Conservation (phyloP, 2,113 vertebrate genomes). For the Pomatorhinus ruficollis region DNA sequence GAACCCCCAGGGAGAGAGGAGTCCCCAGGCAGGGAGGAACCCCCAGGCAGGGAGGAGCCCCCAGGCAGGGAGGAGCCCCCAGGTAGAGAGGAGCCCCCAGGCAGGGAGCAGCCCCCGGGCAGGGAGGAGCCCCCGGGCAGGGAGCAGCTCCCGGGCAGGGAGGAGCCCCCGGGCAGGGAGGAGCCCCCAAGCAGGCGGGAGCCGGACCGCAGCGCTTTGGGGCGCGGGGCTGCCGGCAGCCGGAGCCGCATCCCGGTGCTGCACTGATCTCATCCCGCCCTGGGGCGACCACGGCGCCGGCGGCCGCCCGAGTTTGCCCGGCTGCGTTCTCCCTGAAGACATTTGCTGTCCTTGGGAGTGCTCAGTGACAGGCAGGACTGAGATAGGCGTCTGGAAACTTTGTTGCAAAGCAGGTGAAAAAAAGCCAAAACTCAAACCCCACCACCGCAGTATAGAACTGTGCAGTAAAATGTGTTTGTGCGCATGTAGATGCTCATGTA, state of each 20-base stretch:
- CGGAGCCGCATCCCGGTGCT: rapidly evolving
- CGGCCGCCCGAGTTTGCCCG: background rate
- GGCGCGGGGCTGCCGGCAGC: background rate
- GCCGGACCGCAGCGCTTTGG: background rate
- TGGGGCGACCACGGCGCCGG: rapidly evolving
- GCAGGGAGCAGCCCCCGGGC: too few relatives aligned
- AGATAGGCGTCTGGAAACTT: background rate
- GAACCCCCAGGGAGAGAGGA: too few relatives aligned
- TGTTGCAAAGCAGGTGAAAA: background rate
- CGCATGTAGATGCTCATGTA: rapidly evolving
- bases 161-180: rapidly evolving
- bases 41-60: background rate
- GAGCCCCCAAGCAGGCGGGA: background rate
- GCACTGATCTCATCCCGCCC: rapidly evolving
- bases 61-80: background rate
- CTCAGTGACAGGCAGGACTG: background rate
- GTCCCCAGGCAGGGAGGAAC: too few relatives aligned
- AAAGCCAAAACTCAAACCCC: rapidly evolving
- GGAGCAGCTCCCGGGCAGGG: background rate
- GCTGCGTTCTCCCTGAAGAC: rapidly evolving
- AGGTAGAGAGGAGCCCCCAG: background rate
- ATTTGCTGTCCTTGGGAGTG: rapidly evolving
- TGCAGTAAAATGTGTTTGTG: background rate
- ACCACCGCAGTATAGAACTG: rapidly evolving
- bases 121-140: background rate